Evolutionary conservation across 2,113 vertebrate genomes (phyloP), one percentile per base, ranked within the genome.

Genomic region (Monopterus albus): DNA sequence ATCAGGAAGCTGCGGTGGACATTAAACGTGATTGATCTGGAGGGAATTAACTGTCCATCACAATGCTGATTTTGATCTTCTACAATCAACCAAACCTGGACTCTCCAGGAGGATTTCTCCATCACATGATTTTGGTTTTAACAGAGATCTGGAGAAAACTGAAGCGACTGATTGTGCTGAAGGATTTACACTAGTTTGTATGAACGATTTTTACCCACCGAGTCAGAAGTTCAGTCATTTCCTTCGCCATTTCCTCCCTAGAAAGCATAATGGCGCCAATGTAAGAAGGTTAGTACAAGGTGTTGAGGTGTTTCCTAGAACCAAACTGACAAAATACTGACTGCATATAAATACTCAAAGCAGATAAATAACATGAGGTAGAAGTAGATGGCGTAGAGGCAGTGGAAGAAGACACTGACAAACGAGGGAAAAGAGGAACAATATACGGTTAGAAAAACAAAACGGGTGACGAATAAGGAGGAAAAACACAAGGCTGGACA

Each of bases 181-280:
- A 31, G 43, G 9, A 23, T n/a, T 17, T 6, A 20, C 21, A 40
- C 40, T 2, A 36, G 46, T 52, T 57, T 18, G 3, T 12, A 35
- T 7, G 18, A 47, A 47, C 39, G 8, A 1, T 36, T 62, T 78
- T 51, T 89, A 97, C 97, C 94, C 94, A 99, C 97, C 97, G 94
- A 94, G 94, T 89, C 88, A 99, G 93, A 75, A 96, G 90, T 72
- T 96, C 94, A 71, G 95, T 93, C 91, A 99, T 98, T 94, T 99
- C 97, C 93, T 92, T 94, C 62, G 93, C 96, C 96, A 99, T 98
- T 92, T 99, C 95, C 38, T 98, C 96, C 95, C 97, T 99, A 92
- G 63, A 94, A 89, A 93, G 92, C 91, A 94, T 2, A 53, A 75
- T 62, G 59, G 72, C 33, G 12, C 45, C 35, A 62, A 69, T 9